phyloP scores from a whole-genome alignment of 2,888 invertebrate species.

The Ethmia dodecea region DNA sequence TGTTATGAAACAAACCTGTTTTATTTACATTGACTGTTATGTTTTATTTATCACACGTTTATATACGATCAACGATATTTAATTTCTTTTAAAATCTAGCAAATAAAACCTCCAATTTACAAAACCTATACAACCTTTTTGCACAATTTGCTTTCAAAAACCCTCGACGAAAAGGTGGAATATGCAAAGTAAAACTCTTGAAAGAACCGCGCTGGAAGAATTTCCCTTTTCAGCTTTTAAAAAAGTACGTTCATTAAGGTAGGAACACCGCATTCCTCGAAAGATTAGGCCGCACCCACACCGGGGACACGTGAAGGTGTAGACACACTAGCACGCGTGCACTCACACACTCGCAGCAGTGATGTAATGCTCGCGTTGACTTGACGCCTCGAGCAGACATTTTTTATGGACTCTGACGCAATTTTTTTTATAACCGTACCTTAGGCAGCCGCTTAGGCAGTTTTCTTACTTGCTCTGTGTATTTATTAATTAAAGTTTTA shows the following conservation, averaged over 20 bases:
- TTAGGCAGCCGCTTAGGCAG: not conserved
- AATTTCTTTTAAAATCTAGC: too few species aligned
- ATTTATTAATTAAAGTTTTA: too few species aligned
- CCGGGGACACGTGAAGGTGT: constrained; percentile 24
- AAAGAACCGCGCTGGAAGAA: constrained; percentile 25
- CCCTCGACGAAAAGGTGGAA: too few species aligned
- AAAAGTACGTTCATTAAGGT: constrained; percentile 67
- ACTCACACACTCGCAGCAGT: constrained; percentile 38
- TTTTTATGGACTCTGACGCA: constrained; percentile 75
- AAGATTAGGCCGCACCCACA: constrained; percentile 62
- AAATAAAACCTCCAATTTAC: too few species aligned
- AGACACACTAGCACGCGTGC: constrained; percentile 21
- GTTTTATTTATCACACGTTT: too few species aligned
- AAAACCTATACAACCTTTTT: too few species aligned
- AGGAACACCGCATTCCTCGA: constrained; percentile 71
- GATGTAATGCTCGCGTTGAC: constrained; percentile 71
- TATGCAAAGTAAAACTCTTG: not conserved
- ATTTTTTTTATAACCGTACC: constrained; percentile 65
- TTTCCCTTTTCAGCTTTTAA: constrained; percentile 67
- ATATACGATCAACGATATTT: too few species aligned
- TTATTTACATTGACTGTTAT: too few species aligned
- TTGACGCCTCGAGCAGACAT: constrained; percentile 72
- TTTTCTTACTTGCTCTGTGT: constrained; percentile 1
- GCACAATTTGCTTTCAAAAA: not conserved
- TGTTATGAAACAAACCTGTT: too few species aligned